Conservation (phyloP, 2,113 vertebrate genomes). For the Mustela lutreola region DNA sequence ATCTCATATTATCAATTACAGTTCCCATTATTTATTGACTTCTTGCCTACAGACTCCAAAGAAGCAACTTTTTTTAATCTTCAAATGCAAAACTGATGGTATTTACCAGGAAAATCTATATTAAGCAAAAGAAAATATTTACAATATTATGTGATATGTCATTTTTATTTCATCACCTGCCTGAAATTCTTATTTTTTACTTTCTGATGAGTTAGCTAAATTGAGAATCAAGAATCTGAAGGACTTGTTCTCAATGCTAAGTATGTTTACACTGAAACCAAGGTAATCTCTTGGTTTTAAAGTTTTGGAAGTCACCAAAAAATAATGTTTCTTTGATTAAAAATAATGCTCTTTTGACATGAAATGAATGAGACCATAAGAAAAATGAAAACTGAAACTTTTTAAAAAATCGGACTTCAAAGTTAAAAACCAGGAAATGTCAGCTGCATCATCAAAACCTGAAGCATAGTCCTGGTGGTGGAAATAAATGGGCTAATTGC, state of each 20-base stretch:
- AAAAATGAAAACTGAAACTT: constrained; percentile 73
- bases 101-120: constrained; percentile 49
- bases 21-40: constrained; percentile 60
- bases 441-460: background rate
- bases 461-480: background rate
- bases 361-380: constrained; percentile 26
- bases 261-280: constrained; percentile 11
- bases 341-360: constrained; percentile 54
- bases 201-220: constrained; percentile 64
- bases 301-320: constrained; percentile 60
- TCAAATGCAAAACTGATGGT: constrained; percentile 70
- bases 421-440: constrained; percentile 49
- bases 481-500: constrained; percentile 38
- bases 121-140: constrained; percentile 67
- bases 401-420: constrained; percentile 5
- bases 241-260: constrained; percentile 7
- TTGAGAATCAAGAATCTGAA: constrained; percentile 48
- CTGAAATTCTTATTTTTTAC: constrained; percentile 54
- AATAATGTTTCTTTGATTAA: constrained; percentile 65
- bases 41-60: constrained; percentile 57
- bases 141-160: constrained; percentile 42
- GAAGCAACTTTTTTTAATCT: constrained; percentile 56
- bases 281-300: constrained; percentile 53
- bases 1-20: constrained; percentile 46
- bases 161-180: constrained; percentile 65